Conservation (phyloP, 2,888 invertebrate species). For the Spisula subtruncata region DNA sequence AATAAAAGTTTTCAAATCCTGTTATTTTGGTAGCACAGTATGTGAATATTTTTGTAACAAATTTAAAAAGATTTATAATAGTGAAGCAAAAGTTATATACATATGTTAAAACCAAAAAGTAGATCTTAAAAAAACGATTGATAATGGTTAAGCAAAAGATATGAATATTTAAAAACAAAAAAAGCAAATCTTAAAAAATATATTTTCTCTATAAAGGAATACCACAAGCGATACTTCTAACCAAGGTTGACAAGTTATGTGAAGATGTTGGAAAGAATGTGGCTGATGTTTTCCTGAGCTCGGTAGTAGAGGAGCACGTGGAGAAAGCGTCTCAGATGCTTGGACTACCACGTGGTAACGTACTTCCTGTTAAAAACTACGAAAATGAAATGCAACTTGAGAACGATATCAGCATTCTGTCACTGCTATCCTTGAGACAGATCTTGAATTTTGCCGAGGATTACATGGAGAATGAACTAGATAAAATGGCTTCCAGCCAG, state of each 20-base stretch:
- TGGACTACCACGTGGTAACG: conserved; percentile 57
- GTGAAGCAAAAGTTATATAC: too few species aligned
- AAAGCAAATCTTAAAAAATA: too few species aligned
- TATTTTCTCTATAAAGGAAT: conserved; percentile 35
- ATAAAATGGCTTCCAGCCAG: conserved; percentile 28
- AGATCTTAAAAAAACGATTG: too few species aligned
- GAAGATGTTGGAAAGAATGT: conserved; percentile 57
- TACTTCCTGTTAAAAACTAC: conserved; percentile 64
- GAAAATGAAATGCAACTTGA: conserved; percentile 58
- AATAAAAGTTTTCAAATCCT: not conserved
- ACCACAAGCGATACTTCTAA: conserved; percentile 69
- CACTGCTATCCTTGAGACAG: conserved; percentile 50
- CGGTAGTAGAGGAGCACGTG: conserved; percentile 44
- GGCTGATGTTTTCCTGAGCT: conserved; percentile 46
- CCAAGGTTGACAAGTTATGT: conserved; percentile 71
- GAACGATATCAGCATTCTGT: conserved; percentile 57
- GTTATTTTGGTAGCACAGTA: not conserved
- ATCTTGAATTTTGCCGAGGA: conserved; percentile 60
- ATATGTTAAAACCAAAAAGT: too few species aligned
- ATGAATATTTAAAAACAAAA: too few species aligned
- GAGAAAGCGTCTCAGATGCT: conserved; percentile 58
- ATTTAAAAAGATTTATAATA: too few species aligned
- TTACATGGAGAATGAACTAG: conserved; percentile 51
- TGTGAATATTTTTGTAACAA: not conserved
- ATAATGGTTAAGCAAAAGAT: too few species aligned